Percentiles rank a stretch among this genome's conserved stretches.
Evolutionary conservation across 2,888 invertebrate genomes (phyloP).

Genomic region (Archips xylosteana): DNA sequence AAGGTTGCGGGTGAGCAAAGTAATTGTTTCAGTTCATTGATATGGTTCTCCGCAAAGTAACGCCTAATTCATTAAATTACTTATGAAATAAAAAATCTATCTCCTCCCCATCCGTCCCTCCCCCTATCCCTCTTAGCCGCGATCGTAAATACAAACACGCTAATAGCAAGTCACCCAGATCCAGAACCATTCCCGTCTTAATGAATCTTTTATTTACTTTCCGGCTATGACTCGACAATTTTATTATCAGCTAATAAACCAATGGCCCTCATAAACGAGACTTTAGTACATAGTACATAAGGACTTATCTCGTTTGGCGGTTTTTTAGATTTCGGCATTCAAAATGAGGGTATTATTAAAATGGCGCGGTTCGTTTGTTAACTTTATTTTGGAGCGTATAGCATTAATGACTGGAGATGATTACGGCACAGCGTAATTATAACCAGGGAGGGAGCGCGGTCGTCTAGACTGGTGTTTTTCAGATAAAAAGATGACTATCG

Average conservation of each 20-base stretch:
- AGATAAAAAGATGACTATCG: too few relatives aligned
- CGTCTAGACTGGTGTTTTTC: too few relatives aligned
- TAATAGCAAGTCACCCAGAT: slow-evolving; percentile 15
- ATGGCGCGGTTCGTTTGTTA: slow-evolving; percentile 11
- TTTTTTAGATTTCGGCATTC: not conserved
- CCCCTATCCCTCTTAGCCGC: not conserved
- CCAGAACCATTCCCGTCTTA: slow-evolving; percentile 4
- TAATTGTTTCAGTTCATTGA: too few relatives aligned
- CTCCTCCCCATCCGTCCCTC: too few relatives aligned
- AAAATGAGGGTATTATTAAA: slow-evolving; percentile 4
- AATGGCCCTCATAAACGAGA: not conserved
- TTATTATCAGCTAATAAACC: slow-evolving; percentile 18
- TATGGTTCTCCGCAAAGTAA: too few relatives aligned
- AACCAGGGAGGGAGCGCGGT: too few relatives aligned
- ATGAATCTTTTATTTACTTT: slow-evolving; percentile 18
- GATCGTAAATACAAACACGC: slow-evolving; percentile 2
- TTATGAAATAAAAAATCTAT: too few relatives aligned
- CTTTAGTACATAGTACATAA: not conserved
- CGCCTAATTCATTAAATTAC: too few relatives aligned
- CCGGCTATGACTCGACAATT: slow-evolving; percentile 12
- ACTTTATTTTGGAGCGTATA: not conserved
- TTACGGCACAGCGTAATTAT: too few relatives aligned
- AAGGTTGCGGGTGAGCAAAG: too few relatives aligned
- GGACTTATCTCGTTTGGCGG: not conserved
- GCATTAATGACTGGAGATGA: too few relatives aligned